Conservation (phyloP, 2,797 vertebrate genomes). For the Crax fasciolata region DNA sequence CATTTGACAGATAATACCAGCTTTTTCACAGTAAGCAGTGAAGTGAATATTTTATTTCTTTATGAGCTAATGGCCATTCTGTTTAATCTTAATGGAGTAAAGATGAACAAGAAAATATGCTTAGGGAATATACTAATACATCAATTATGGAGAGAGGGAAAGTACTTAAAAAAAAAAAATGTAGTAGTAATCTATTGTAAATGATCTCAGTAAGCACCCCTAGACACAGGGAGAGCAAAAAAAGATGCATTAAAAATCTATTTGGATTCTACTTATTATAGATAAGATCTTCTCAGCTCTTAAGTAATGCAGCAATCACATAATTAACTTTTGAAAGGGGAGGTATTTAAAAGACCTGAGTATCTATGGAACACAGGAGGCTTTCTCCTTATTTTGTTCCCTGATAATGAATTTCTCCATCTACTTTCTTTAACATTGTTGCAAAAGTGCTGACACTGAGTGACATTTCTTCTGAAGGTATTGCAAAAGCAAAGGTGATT, state of each 20-base stretch:
- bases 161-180: constrained; percentile 43
- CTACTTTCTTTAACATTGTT: not conserved
- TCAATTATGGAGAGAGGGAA: constrained; percentile 53
- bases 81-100: constrained; percentile 67
- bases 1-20: constrained; percentile 71
- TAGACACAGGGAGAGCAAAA: constrained; percentile 55
- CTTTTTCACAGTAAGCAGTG: constrained; percentile 41
- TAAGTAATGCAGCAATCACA: constrained; percentile 57
- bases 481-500: not conserved
- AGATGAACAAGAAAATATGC: constrained; percentile 53
- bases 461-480: not conserved
- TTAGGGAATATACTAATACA: constrained; percentile 40
- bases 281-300: constrained; percentile 42
- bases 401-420: not conserved
- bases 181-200: constrained; percentile 55
- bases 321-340: constrained; percentile 63
- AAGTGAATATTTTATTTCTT: constrained; percentile 74
- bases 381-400: not conserved
- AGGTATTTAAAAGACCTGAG: constrained; percentile 40
- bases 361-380: not conserved
- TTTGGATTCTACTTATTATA: constrained; percentile 55
- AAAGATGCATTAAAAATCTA: constrained; percentile 50
- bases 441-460: not conserved
- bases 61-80: constrained; percentile 72
- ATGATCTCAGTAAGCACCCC: constrained; percentile 57